These are phyloP conservation scores for Corapipo altera DNA, from an alignment of 2,113 vertebrate species.

Conservation along the genomic window DNA sequence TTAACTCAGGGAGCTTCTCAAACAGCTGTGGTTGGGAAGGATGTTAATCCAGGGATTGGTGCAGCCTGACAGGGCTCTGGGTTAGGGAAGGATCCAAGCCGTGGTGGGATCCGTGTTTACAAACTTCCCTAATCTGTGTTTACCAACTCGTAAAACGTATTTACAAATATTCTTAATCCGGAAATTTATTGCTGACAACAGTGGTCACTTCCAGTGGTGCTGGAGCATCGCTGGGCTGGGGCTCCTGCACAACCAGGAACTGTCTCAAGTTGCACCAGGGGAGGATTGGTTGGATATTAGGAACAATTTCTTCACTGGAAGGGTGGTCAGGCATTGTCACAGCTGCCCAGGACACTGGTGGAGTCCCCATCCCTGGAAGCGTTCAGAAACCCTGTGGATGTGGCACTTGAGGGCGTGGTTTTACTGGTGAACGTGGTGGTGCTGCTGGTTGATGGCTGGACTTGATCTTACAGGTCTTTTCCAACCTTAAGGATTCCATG, in stretches of 20 bases:
- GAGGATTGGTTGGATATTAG: neutral
- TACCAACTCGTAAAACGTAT: too few species aligned
- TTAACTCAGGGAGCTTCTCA: neutral
- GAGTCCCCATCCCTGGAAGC: neutral
- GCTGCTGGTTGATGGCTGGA: neutral
- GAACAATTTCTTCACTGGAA: neutral
- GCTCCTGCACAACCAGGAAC: neutral
- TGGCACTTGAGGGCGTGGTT: neutral
- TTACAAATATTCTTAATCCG: neutral
- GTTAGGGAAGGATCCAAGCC: neutral
- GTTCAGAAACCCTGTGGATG: neutral
- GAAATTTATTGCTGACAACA: neutral
- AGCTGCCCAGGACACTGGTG: neutral
- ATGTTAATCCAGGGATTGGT: neutral
- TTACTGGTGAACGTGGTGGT: neutral
- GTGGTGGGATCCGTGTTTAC: neutral
- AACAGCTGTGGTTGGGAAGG: conserved; percentile 27
- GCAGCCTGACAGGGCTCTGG: neutral
- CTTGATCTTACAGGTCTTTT: neutral
- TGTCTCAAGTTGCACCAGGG: neutral
- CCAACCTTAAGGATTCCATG: neutral
- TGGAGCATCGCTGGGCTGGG: neutral
- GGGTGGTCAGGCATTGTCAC: neutral
- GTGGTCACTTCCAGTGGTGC: neutral
- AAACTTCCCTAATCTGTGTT: neutral